Percentiles rank a stretch among this genome's conserved stretches.
phyloP scores from a whole-genome alignment of 2,888 invertebrate species.

The Zaprionus obscuricornis region DNA sequence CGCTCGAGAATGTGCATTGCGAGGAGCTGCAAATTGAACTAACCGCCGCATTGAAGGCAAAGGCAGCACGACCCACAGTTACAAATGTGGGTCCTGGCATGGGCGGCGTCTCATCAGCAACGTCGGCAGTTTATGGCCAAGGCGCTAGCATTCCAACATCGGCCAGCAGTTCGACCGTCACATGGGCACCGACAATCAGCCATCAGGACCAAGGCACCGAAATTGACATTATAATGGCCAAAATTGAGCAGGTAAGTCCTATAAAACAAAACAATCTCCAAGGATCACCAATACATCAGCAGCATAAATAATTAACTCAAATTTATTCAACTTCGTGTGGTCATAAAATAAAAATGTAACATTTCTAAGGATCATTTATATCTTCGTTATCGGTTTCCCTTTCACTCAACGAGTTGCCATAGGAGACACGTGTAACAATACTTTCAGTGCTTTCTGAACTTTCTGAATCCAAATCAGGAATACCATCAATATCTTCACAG shows the following conservation, averaged over 20 bases:
- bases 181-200: constrained; percentile 84
- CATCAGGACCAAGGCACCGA: constrained; percentile 87
- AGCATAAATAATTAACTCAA: too few relatives aligned
- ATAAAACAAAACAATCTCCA: not conserved
- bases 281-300: too few relatives aligned
- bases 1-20: constrained; percentile 89
- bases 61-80: constrained; percentile 82
- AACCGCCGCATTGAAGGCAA: constrained; percentile 87
- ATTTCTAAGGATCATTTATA: too few relatives aligned
- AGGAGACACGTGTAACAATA: constrained; percentile 38
- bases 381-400: too few relatives aligned
- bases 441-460: constrained; percentile 44
- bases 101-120: constrained; percentile 8
- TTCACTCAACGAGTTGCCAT: too few relatives aligned
- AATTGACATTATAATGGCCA: constrained; percentile 97
- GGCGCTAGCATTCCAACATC: constrained; percentile 74
- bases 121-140: constrained; percentile 71
- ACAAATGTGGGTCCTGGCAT: constrained; percentile 20
- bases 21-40: constrained; percentile 96
- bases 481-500: not conserved
- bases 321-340: too few relatives aligned
- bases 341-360: too few relatives aligned
- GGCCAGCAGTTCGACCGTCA: constrained; percentile 81
- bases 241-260: constrained; percentile 90
- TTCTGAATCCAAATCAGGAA: not conserved